Percentiles rank a stretch among this genome's conserved stretches.
Conservation (phyloP, 2,113 vertebrate species). For the Spea bombifrons region DNA sequence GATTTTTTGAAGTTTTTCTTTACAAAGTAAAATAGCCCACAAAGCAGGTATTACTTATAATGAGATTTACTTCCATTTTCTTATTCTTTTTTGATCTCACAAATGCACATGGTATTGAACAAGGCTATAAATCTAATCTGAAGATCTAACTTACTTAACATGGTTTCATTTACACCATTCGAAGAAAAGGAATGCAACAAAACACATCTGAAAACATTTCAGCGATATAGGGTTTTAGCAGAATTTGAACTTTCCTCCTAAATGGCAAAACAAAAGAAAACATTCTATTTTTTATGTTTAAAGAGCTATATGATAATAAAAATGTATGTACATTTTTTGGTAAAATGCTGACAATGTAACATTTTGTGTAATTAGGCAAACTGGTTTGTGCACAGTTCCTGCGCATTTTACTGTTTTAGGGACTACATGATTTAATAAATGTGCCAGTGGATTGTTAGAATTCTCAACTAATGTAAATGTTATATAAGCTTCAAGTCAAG, state of each 20-base stretch:
- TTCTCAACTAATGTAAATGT: too few species aligned
- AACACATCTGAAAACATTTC: conserved; percentile 22
- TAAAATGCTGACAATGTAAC: too few species aligned
- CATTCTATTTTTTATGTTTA: too few species aligned
- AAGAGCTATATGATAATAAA: too few species aligned
- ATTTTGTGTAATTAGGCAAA: too few species aligned
- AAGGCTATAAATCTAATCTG: neutral
- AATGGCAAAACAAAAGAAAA: too few species aligned
- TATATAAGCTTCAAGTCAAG: too few species aligned
- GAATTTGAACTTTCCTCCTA: neutral
- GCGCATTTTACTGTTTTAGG: too few species aligned
- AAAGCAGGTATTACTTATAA: conserved; percentile 37
- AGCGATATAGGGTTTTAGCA: neutral
- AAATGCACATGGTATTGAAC: conserved; percentile 22
- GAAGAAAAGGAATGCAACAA: neutral
- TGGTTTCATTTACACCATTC: conserved; percentile 15
- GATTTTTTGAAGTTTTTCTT: conserved; percentile 21
- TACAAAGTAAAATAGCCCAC: conserved; percentile 2
- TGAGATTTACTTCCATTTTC: conserved; percentile 31
- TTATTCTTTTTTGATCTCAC: conserved; percentile 33
- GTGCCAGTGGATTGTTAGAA: too few species aligned
- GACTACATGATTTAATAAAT: too few species aligned
- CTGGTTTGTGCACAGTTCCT: too few species aligned
- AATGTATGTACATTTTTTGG: too few species aligned
- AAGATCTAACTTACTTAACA: conserved; percentile 13